Evolutionary conservation across 2,888 invertebrate species (phyloP).

Genomic region (Drosophila emarginata): DNA sequence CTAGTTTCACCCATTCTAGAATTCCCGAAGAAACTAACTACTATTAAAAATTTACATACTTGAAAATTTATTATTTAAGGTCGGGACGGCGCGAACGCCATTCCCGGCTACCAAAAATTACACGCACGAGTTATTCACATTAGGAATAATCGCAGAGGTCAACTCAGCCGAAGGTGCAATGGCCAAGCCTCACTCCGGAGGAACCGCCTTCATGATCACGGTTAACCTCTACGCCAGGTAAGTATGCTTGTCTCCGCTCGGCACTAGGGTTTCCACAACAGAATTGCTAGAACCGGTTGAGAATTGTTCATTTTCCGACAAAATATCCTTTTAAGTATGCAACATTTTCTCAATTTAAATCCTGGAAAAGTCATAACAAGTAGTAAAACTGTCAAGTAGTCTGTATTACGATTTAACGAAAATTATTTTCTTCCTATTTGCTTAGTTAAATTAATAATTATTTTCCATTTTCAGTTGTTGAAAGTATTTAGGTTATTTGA

Average conservation of each 20-base stretch:
- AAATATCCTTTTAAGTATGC: not conserved
- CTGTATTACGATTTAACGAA: no score
- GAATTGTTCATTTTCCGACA: constrained; percentile 10
- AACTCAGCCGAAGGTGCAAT: constrained; percentile 88
- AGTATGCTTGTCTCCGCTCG: constrained; percentile 69
- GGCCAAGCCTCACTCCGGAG: constrained; percentile 80
- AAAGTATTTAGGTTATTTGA: no score
- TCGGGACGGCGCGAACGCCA: constrained; percentile 86
- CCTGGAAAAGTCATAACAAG: no score
- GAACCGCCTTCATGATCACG: constrained; percentile 75
- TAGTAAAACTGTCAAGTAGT: no score
- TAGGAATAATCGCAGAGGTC: constrained; percentile 90
- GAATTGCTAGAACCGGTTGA: constrained; percentile 20
- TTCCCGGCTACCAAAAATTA: constrained; percentile 87
- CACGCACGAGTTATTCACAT: constrained; percentile 89
- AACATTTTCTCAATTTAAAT: not conserved
- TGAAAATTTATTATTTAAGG: constrained; percentile 44
- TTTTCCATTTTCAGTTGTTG: no score
- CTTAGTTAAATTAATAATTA: no score
- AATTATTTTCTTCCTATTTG: no score
- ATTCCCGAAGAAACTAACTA: no score
- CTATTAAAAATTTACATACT: no score
- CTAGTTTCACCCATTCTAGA: no score
- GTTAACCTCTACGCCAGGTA: constrained; percentile 82
- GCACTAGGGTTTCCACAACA: not conserved